These are phyloP conservation scores for Papilio helenus DNA, from an alignment of 1,140 invertebrate genomes.

Conservation along the genomic window DNA sequence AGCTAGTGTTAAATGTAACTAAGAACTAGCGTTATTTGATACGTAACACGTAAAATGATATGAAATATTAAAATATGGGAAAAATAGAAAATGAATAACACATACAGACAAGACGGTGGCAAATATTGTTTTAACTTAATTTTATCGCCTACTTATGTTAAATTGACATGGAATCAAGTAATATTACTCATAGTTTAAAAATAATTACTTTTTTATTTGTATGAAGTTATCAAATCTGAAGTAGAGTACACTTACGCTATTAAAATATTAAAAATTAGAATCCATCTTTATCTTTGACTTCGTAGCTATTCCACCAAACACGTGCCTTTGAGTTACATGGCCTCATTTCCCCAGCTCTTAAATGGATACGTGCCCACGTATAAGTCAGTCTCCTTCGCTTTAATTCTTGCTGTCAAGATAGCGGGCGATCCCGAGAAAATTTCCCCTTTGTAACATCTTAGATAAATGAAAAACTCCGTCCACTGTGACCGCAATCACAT, in stretches of 20 bases:
- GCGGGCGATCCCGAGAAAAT: conserved; percentile 42
- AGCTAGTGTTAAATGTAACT: no score
- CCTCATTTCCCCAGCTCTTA: conserved; percentile 36
- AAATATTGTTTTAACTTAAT: no score
- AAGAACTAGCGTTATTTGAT: no score
- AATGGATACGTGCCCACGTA: conserved; percentile 38
- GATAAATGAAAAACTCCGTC: conserved; percentile 52
- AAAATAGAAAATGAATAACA: no score
- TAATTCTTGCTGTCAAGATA: conserved; percentile 33
- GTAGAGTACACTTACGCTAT: background rate
- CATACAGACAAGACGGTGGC: no score
- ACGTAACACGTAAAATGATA: no score
- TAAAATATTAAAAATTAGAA: conserved; percentile 12
- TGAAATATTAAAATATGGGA: no score
- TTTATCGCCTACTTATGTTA: no score
- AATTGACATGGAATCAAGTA: no score
- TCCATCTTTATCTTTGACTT: conserved; percentile 14
- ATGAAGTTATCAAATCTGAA: background rate
- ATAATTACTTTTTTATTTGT: background rate
- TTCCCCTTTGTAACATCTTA: conserved; percentile 45
- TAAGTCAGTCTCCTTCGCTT: conserved; percentile 36
- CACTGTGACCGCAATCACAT: conserved; percentile 50
- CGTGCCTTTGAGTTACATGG: conserved; percentile 36
- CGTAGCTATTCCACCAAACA: conserved; percentile 7
- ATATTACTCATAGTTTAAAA: no score